Evolutionary conservation across 2,113 vertebrate genomes (phyloP).

Genomic region (Tyrannus savana): DNA sequence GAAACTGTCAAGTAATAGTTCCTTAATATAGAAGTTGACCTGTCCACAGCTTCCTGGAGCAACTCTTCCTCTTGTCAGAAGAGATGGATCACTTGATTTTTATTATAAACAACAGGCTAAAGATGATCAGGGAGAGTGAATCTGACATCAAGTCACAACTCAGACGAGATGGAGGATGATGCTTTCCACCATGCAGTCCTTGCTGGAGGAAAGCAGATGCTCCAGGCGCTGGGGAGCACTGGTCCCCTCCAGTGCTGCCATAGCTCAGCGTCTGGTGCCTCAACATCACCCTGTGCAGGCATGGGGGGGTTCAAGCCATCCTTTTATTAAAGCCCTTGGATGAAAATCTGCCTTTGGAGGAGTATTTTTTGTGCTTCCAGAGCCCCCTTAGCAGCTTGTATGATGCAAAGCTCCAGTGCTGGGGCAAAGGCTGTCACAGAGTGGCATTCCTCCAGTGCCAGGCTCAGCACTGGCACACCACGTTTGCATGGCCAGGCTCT

Average conservation of each 20-base stretch:
- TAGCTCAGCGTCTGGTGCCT: neutral
- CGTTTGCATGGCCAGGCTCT: neutral
- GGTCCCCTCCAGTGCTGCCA: neutral
- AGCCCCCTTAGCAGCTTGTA: neutral
- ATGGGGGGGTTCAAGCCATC: accelerated
- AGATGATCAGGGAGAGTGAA: conserved; percentile 46
- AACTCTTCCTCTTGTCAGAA: conserved; percentile 59
- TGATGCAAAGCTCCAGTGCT: neutral
- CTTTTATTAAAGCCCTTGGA: neutral
- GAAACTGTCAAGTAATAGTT: conserved; percentile 66
- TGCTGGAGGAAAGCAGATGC: neutral
- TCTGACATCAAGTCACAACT: neutral
- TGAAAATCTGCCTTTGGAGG: neutral
- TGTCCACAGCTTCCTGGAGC: conserved; percentile 62
- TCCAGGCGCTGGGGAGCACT: neutral
- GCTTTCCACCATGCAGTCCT: neutral
- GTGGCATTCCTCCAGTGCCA: accelerated
- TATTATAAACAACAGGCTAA: conserved; percentile 46
- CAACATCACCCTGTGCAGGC: accelerated
- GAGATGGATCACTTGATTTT: conserved; percentile 29
- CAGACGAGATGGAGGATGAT: neutral
- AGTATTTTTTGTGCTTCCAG: neutral
- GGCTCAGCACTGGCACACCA: accelerated
- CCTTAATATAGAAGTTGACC: conserved; percentile 64
- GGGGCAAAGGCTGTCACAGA: neutral